A percentile compares a stretch with the other conserved stretches of the same genome.
These are phyloP conservation scores for Drosophila barbarae DNA, from an alignment of 2,888 invertebrate species.

Conservation along the genomic window DNA sequence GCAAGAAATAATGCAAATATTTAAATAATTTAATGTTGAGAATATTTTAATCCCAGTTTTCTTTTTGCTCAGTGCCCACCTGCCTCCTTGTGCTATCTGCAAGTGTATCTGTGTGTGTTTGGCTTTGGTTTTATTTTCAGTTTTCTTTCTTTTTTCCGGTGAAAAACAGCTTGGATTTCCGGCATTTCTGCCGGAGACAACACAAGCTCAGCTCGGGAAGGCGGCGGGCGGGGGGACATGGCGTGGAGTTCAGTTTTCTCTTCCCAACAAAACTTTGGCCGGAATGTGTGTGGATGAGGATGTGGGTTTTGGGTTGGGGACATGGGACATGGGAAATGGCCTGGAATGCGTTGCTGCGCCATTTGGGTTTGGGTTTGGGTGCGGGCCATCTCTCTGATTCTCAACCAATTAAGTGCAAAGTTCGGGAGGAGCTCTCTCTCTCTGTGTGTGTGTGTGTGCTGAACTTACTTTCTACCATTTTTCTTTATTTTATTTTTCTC, in stretches of 20 bases:
- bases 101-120: conserved; percentile 15
- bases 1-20: not conserved
- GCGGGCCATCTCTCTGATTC: conserved; percentile 43
- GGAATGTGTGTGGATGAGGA: conserved; percentile 39
- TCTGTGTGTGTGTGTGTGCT: conserved; percentile 1
- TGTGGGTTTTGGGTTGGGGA: conserved; percentile 25
- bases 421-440: conserved; percentile 6
- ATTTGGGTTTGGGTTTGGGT: not conserved
- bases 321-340: conserved; percentile 17
- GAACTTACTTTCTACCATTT: not conserved
- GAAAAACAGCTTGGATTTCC: conserved; percentile 67
- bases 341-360: conserved; percentile 11
- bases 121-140: conserved; percentile 11
- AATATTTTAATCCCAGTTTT: not conserved
- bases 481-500: not conserved
- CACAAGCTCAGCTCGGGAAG: too few species aligned
- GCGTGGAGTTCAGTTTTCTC: conserved; percentile 8
- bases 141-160: conserved; percentile 17
- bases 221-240: conserved; percentile 27
- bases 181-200: conserved; percentile 27
- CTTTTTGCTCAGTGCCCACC: conserved; percentile 3
- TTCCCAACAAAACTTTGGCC: conserved; percentile 40
- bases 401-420: conserved; percentile 51
- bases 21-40: not conserved
- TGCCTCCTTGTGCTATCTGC: not conserved